Evolutionary conservation across 1,140 invertebrate genomes (phyloP).

Genomic region (Drosophila truncata): DNA sequence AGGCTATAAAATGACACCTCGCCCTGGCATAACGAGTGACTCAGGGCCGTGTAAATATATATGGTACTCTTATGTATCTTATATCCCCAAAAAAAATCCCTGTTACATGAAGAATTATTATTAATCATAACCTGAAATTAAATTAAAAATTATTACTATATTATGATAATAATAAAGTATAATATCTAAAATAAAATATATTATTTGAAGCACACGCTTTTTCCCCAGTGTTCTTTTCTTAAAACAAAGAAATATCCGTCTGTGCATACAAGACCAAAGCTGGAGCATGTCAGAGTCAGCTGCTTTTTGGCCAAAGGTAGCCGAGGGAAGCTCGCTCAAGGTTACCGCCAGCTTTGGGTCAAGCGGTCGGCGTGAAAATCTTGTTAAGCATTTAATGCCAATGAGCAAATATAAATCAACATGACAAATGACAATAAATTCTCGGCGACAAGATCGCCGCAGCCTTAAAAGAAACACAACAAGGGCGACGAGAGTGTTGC

Average conservation of each 20-base stretch:
- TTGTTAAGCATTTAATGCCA: slow-evolving; percentile 79
- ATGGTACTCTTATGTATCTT: slow-evolving; percentile 6
- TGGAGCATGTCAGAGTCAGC: slow-evolving; percentile 14
- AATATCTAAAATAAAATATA: too few relatives aligned
- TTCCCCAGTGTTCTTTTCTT: neutral
- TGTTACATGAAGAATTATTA: slow-evolving; percentile 11
- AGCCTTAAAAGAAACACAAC: slow-evolving; percentile 36
- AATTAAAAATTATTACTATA: neutral
- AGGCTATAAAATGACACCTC: slow-evolving; percentile 58
- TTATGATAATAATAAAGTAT: neutral
- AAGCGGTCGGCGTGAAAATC: slow-evolving; percentile 69
- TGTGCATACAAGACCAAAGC: slow-evolving; percentile 5
- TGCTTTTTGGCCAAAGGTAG: slow-evolving; percentile 12
- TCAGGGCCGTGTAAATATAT: slow-evolving; percentile 18
- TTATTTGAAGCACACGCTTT: neutral
- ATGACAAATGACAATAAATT: slow-evolving; percentile 78
- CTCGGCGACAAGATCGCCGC: slow-evolving; percentile 55
- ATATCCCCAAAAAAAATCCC: slow-evolving; percentile 25
- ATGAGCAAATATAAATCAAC: slow-evolving; percentile 81
- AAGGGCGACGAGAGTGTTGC: slow-evolving; percentile 48
- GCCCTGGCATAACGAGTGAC: slow-evolving; percentile 20
- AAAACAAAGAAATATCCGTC: slow-evolving; percentile 27
- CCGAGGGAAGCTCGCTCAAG: slow-evolving; percentile 45
- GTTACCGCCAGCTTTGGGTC: slow-evolving; percentile 68
- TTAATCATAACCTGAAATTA: too few relatives aligned